Evolutionary conservation across 2,113 vertebrate genomes (phyloP), one percentile per base, ranked within the genome.

Genomic region (Notarius lentiginosus): DNA sequence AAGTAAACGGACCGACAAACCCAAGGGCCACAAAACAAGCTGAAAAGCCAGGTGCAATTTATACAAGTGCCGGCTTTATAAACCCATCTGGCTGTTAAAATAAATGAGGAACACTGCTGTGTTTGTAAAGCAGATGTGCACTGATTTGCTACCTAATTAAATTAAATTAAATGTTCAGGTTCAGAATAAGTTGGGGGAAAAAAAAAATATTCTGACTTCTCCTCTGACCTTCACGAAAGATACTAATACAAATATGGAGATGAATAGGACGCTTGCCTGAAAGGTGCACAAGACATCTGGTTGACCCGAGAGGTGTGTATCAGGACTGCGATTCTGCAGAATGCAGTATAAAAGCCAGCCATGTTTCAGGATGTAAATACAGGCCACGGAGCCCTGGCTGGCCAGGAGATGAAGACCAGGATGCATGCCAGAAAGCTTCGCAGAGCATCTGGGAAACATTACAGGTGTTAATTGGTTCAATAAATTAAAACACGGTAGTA

Each of bases 71-170:
- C 24, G 34, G 4, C 41, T 85, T 60, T 77, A 63, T 63, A 85
- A 77, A 53, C 12, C 10, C 34, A 9, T 61, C 70, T 75, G 34
- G 34, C 72, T 65, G 56, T 27, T 75, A 76, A 61, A 63, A 56
- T 47, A 65, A 65, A 79, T 10, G 60, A 66, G 58, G 41, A 66
- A 63, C 80, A 51, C 80, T 61, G 68, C 68, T 58, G 82, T 55
- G 82, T 68, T 56, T 68, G 51, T 20, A 22, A 68, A 41, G 82
- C 82, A 83, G 65, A 56, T 70, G 82, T 70, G 22, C 47, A 27
- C 12, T 4, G 60, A 66, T 83, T 17, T 55, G 63, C 53, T 30
- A 18, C 53, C 76, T 79, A 53, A 56, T 56, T 15, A 15, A 55
- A 77, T 15, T 0, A n/a, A 24, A 41, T 41, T 41, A 41, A 41